Evolutionary conservation across 35 echinoderm and acorn worm species (phyloP), one percentile per base, ranked within the genome.

Genomic region (Apostichopus parvimensis): DNA sequence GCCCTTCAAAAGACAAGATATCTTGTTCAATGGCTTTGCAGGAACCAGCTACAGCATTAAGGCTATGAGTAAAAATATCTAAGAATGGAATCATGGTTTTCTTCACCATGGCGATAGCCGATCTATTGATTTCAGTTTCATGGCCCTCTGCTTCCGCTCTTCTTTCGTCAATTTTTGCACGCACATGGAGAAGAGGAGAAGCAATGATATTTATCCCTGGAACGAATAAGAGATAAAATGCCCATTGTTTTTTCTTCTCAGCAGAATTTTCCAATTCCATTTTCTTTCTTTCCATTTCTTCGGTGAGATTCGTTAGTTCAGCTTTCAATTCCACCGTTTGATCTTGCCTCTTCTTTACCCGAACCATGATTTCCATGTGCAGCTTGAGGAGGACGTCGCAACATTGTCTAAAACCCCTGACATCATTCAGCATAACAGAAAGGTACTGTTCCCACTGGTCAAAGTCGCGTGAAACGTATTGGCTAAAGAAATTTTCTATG

Each of bases 401-500:
- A 34, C 28, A 34, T 34, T 34, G 28, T 34, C 28, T 34, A 2
- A 34, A 34, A 34, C 28, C 28, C 28, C 28, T 34, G 28, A 34
- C 28, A 2, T 34, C 28, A 34, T 34, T 34, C 28, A 34, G 28
- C 28, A 34, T 34, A 34, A 34, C 28, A 34, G 28, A 34, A 34
- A 34, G 28, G 28, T 34, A 34, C n/a, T 72, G 22, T 73, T 52
- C 25, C 87, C 87, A 89, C 5, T 89, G 62, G 11, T 54, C 65
- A 73, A 89, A 73, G 28, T 25, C n/a, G 6, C 71, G 87, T 71
- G 62, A 61, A 11, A 52, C 61, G 53, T 89, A 89, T 15, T 89
- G 28, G 18, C 71, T 58, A 66, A 87, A 59, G 85, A 62, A 87
- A 10, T 22, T 21, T 15, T 23, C 53, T 6, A 89, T 28, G 13